phyloP scores from a whole-genome alignment of 92 coral and sea anemone species.

The Montipora capitata region DNA sequence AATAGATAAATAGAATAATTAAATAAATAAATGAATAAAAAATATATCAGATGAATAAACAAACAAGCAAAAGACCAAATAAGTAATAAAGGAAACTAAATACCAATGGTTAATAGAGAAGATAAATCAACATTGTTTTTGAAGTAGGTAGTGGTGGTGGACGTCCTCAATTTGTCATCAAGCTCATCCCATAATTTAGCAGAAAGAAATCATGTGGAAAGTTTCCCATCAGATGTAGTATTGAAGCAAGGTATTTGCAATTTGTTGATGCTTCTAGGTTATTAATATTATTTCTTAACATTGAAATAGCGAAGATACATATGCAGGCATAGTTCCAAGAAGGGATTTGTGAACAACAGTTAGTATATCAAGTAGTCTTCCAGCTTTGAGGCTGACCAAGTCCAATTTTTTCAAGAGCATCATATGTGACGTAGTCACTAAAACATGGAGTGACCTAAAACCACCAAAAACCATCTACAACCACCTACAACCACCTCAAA shows the following conservation, averaged over 20 bases:
- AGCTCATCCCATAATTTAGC: background rate
- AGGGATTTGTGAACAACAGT: background rate
- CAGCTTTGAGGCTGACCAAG: background rate
- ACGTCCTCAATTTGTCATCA: background rate
- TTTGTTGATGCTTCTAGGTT: background rate
- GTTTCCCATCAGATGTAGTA: slow-evolving; percentile 4
- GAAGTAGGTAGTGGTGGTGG: background rate
- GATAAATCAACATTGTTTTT: background rate
- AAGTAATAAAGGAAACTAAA: background rate
- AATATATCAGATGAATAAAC: too few species aligned
- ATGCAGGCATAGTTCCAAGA: background rate
- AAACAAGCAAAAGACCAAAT: too few species aligned
- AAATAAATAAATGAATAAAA: too few species aligned
- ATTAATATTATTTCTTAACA: background rate
- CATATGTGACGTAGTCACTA: background rate
- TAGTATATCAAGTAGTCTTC: background rate
- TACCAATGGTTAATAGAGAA: background rate
- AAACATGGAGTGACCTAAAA: background rate
- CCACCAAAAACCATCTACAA: too few species aligned
- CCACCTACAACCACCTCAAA: too few species aligned
- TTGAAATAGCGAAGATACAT: background rate
- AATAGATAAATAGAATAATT: background rate
- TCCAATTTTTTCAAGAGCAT: background rate
- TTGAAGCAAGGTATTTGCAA: background rate
- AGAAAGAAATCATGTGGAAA: background rate